phyloP scores from a whole-genome alignment of 1,140 invertebrate genomes.

The Zaprionus nigranus region DNA sequence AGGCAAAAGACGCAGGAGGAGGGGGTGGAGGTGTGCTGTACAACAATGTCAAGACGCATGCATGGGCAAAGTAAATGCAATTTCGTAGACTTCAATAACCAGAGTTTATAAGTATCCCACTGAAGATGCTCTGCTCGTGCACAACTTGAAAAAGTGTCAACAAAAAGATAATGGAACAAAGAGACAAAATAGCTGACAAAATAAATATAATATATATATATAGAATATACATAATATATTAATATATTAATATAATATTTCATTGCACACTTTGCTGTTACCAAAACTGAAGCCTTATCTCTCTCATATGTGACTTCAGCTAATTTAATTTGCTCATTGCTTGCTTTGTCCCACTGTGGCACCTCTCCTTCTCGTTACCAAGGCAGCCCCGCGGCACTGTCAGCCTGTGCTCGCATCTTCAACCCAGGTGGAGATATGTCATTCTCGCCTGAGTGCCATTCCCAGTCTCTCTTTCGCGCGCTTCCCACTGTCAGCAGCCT shows the following conservation, averaged over 20 bases:
- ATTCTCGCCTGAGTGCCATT: constrained; percentile 32
- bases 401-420: not conserved
- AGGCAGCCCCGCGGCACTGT: not conserved
- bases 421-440: constrained; percentile 53
- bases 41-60: constrained; percentile 12
- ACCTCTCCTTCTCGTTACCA: constrained; percentile 13
- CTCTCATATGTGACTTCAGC: not conserved
- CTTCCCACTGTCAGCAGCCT: constrained; percentile 1
- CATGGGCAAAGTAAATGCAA: constrained; percentile 62
- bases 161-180: constrained; percentile 24
- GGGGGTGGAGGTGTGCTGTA: not conserved
- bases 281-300: too few relatives aligned
- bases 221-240: too few relatives aligned
- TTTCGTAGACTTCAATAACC: constrained; percentile 75
- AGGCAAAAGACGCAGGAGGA: constrained; percentile 20
- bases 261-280: not conserved
- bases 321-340: not conserved
- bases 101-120: constrained; percentile 61
- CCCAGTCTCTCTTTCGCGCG: not conserved
- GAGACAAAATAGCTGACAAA: not conserved
- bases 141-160: constrained; percentile 22
- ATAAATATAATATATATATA: not conserved
- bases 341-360: constrained; percentile 12
- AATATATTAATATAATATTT: too few relatives aligned
- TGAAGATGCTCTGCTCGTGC: constrained; percentile 7